These are phyloP conservation scores for Megaceryle alcyon DNA, from an alignment of 2,797 vertebrate genomes.

Conservation along the genomic window DNA sequence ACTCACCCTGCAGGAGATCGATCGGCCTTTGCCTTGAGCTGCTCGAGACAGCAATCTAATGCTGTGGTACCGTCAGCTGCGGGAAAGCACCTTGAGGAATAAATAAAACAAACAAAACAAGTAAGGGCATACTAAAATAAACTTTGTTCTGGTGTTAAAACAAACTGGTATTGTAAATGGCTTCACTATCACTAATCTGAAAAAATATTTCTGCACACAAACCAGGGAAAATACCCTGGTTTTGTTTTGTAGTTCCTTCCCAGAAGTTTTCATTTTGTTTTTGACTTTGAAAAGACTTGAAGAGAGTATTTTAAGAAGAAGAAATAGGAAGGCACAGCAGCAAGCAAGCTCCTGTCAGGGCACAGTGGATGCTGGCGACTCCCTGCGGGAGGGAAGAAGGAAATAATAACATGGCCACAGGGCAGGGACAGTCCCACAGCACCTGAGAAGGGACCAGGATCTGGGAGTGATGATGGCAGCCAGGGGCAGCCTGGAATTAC, in stretches of 20 bases:
- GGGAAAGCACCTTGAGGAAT: background rate
- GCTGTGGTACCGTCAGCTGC: accelerated
- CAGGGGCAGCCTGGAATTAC: accelerated
- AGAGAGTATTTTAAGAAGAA: background rate
- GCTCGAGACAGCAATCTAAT: accelerated
- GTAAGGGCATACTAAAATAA: conserved; percentile 1
- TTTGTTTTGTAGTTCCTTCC: background rate
- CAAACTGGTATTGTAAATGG: background rate
- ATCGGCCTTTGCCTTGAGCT: background rate
- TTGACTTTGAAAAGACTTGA: background rate
- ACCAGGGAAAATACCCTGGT: background rate
- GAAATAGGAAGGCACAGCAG: background rate
- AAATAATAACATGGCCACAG: accelerated
- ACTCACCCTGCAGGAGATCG: background rate
- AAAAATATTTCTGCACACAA: background rate
- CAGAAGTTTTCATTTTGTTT: background rate
- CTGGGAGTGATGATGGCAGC: background rate
- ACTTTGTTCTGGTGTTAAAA: background rate
- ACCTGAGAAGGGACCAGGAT: background rate
- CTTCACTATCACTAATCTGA: accelerated
- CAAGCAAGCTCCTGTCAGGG: background rate
- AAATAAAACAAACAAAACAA: background rate
- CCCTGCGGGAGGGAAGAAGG: background rate
- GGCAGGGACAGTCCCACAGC: accelerated
- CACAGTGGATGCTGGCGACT: too few species aligned